Conservation (phyloP, 2,797 vertebrate genomes). For the Oceanodroma leucorhoa region DNA sequence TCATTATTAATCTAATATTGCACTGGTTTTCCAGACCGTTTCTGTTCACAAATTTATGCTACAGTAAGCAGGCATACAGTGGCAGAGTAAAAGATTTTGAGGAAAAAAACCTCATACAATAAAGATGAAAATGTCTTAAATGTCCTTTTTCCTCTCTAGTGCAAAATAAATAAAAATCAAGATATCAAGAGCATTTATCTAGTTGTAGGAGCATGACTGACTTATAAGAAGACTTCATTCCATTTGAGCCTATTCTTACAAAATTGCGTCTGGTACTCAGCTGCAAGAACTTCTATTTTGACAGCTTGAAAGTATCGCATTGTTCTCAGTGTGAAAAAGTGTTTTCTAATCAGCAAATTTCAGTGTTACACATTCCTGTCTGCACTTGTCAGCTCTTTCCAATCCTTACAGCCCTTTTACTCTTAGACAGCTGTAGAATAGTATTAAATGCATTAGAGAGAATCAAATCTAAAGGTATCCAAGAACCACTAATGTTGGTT, state of each 20-base stretch:
- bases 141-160: neutral
- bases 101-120: neutral
- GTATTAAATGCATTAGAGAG: neutral
- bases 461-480: neutral
- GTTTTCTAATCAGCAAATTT: constrained; percentile 27
- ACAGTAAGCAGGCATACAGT: neutral
- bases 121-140: neutral
- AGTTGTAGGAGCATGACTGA: neutral
- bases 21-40: neutral
- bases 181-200: neutral
- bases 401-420: neutral
- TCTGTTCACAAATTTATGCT: neutral
- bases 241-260: neutral
- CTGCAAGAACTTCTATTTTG: constrained; percentile 15
- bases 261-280: constrained; percentile 19
- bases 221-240: neutral
- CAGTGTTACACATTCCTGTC: neutral
- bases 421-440: neutral
- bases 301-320: neutral
- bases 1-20: neutral
- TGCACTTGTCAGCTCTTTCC: neutral
- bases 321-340: neutral
- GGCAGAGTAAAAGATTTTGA: neutral
- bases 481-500: neutral
- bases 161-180: neutral